Evolutionary conservation across 2,797 vertebrate genomes (phyloP).

Genomic region (Poecilia gillii): DNA sequence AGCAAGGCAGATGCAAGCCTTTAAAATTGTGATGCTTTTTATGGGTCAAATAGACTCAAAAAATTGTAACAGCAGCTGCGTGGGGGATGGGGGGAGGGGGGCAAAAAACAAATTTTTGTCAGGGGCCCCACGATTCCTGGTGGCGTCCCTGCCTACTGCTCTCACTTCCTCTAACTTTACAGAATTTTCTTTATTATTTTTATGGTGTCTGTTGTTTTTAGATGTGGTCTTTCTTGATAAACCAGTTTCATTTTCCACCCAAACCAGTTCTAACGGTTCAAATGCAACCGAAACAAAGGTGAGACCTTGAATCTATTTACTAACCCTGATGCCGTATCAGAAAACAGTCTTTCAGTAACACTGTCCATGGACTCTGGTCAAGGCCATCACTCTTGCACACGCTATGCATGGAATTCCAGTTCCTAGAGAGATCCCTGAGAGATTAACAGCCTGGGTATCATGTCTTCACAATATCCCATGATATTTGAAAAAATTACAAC

Average conservation of each 20-base stretch:
- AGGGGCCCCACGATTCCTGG: no score
- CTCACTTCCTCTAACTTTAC: neutral
- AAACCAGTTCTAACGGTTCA: constrained; percentile 18
- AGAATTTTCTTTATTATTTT: neutral
- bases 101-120: no score
- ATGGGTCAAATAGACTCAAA: no score
- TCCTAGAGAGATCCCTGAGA: constrained; percentile 45
- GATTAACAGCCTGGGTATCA: neutral
- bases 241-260: constrained; percentile 14
- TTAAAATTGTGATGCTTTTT: no score
- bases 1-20: no score
- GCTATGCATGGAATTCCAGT: constrained; percentile 31
- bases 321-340: constrained; percentile 63
- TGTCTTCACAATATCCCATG: neutral
- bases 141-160: neutral
- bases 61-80: no score
- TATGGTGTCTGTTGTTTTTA: neutral
- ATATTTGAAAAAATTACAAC: neutral
- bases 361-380: constrained; percentile 82
- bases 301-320: constrained; percentile 81
- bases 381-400: constrained; percentile 67
- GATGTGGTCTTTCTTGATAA: constrained; percentile 4
- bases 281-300: constrained; percentile 19
- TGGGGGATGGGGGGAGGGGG: no score
- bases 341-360: constrained; percentile 61